Evolutionary conservation across 2,113 vertebrate species (phyloP).

Genomic region (Esox niger): DNA sequence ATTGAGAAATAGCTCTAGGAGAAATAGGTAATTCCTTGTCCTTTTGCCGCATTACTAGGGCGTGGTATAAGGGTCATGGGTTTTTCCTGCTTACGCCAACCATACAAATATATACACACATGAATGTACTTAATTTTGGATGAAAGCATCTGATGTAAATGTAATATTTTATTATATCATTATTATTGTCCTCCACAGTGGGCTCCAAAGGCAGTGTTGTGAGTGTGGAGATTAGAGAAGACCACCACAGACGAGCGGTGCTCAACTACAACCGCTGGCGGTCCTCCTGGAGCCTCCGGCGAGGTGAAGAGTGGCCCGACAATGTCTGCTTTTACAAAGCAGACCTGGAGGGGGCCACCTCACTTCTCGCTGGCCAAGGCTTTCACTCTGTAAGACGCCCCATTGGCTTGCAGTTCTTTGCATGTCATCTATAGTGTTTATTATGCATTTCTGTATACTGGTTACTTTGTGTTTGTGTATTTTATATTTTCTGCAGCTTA

Average conservation of each 20-base stretch:
- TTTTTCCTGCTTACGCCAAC: too few relatives aligned
- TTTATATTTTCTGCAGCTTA: too few relatives aligned
- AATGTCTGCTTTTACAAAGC: constrained; percentile 81
- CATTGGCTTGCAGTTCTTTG: neutral
- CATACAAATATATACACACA: too few relatives aligned
- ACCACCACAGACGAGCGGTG: constrained; percentile 79
- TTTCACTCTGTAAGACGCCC: constrained; percentile 80
- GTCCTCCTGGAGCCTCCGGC: constrained; percentile 75
- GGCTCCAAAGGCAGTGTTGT: constrained; percentile 80
- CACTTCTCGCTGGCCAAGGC: constrained; percentile 68
- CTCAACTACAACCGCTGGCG: constrained; percentile 83
- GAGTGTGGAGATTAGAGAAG: constrained; percentile 84
- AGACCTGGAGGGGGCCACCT: constrained; percentile 72
- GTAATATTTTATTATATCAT: too few relatives aligned
- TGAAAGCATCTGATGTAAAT: too few relatives aligned
- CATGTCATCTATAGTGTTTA: too few relatives aligned
- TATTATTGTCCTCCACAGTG: constrained; percentile 67
- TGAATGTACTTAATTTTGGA: too few relatives aligned
- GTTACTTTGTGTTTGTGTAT: neutral
- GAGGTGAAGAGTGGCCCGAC: constrained; percentile 81
- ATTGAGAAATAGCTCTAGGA: too few relatives aligned
- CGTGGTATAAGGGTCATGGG: too few relatives aligned
- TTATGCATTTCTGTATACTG: neutral
- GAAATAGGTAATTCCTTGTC: too few relatives aligned
- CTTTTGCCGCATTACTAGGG: too few relatives aligned